Evolutionary conservation across 2,113 vertebrate genomes (phyloP).

Genomic region (Orcinus orca): DNA sequence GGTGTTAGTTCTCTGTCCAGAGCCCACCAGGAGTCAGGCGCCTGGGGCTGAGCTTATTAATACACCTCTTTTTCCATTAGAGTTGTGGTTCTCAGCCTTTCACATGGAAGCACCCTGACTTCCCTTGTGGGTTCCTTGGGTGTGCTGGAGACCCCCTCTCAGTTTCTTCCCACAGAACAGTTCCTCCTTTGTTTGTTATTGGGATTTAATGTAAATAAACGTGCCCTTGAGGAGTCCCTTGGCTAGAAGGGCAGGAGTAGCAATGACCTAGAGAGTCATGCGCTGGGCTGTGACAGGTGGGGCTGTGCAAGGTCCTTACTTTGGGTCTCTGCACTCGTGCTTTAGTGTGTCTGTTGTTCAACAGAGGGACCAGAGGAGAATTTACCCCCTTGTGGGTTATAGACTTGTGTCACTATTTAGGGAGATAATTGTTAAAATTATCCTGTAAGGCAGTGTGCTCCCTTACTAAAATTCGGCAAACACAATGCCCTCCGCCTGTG

Average conservation of each 20-base stretch:
- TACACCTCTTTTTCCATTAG: fast-evolving
- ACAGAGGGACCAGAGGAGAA: background rate
- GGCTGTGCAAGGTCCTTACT: background rate
- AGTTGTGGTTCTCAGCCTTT: background rate
- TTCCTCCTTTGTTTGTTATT: background rate
- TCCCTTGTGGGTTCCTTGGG: background rate
- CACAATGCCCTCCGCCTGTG: background rate
- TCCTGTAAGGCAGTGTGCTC: background rate
- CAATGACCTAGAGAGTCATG: fast-evolving
- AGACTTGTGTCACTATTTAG: background rate
- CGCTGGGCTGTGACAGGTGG: fast-evolving
- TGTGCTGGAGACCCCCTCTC: background rate
- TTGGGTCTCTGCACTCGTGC: background rate
- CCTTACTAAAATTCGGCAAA: background rate
- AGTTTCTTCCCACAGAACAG: no score
- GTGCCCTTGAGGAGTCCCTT: background rate
- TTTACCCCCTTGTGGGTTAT: background rate
- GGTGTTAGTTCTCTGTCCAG: background rate
- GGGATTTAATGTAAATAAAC: background rate
- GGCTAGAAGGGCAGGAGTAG: background rate
- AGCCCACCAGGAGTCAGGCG: background rate
- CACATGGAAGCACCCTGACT: background rate
- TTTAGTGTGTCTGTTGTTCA: background rate
- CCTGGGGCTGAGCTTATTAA: background rate
- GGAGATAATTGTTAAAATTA: no score